phyloP scores from a whole-genome alignment of 2,113 vertebrate genomes.

The Archilochus colubris region DNA sequence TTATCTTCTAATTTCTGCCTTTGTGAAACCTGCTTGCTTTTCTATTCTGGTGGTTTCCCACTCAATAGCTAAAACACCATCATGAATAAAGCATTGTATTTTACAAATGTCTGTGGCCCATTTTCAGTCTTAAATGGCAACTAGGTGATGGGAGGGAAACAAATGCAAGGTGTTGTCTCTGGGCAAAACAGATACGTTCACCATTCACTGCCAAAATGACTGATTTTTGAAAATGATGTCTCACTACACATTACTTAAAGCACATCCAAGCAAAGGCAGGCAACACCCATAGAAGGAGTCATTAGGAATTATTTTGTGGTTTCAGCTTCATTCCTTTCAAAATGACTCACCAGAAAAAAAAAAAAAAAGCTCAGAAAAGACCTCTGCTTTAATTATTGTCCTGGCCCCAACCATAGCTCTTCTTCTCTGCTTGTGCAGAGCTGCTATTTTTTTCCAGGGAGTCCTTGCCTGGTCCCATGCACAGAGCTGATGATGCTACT shows the following conservation, averaged over 20 bases:
- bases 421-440: background rate
- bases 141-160: background rate
- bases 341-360: background rate
- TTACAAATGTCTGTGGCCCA: background rate
- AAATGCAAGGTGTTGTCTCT: background rate
- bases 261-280: background rate
- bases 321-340: background rate
- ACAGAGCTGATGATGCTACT: accelerated
- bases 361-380: background rate
- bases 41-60: background rate
- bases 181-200: background rate
- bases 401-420: background rate
- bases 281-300: background rate
- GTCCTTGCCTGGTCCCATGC: background rate
- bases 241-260: background rate
- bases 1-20: background rate
- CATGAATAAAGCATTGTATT: background rate
- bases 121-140: background rate
- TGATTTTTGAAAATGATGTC: background rate
- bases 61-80: background rate
- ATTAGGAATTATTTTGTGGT: background rate
- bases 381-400: background rate
- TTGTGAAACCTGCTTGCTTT: background rate
- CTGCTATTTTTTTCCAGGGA: background rate
- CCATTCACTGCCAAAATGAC: background rate